Percentiles rank a stretch among this genome's conserved stretches.
Evolutionary conservation across 2,113 vertebrate genomes (phyloP).

Genomic region (Indicator indicator): DNA sequence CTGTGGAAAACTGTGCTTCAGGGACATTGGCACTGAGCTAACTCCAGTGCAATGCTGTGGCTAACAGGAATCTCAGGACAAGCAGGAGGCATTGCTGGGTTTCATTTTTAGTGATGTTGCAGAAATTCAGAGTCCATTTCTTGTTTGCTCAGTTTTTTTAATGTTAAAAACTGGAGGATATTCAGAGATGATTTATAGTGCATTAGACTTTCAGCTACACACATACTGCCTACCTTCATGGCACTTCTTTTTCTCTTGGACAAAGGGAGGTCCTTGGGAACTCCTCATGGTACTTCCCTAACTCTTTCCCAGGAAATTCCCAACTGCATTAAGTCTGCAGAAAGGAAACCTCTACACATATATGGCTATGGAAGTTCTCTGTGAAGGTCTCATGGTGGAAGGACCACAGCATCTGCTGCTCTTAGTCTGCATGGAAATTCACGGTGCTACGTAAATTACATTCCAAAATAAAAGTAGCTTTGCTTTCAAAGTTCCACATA

Average conservation of each 20-base stretch:
- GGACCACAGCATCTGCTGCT: not conserved
- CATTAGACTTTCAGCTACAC: not conserved
- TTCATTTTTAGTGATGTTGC: not conserved
- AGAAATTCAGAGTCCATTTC: not conserved
- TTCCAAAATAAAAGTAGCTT: not conserved
- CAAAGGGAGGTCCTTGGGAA: not conserved
- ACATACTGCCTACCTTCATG: not conserved
- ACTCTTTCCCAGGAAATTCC: not conserved
- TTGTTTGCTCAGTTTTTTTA: accelerated
- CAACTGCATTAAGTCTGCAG: not conserved
- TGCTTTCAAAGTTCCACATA: not conserved
- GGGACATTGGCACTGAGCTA: not conserved
- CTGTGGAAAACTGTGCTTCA: not conserved
- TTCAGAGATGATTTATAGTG: not conserved
- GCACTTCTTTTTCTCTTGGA: not conserved
- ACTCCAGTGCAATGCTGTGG: not conserved
- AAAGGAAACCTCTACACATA: not conserved
- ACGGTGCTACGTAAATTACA: not conserved
- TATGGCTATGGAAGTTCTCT: not conserved
- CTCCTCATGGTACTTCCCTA: not conserved
- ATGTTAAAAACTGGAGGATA: not conserved
- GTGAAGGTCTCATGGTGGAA: not conserved
- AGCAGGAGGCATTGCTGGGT: not conserved
- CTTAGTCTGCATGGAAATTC: not conserved
- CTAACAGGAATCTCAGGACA: not conserved